Percentiles rank a stretch among this genome's conserved stretches.
These are phyloP conservation scores for Numenius arquata DNA, from an alignment of 2,113 vertebrate genomes.

Conservation along the genomic window DNA sequence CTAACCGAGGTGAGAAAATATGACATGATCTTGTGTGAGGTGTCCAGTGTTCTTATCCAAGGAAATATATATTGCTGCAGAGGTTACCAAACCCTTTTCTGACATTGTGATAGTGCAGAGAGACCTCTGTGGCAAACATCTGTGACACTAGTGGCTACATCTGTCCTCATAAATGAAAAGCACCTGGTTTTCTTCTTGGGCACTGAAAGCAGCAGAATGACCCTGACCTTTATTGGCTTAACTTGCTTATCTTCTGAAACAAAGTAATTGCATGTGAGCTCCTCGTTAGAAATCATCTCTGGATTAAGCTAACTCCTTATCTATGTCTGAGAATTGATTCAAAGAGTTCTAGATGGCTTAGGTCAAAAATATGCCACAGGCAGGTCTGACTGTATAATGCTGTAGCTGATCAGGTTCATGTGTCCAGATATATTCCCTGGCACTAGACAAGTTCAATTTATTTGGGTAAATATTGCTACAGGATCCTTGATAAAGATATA, in stretches of 20 bases:
- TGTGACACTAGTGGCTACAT: neutral
- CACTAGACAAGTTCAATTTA: neutral
- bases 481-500: neutral
- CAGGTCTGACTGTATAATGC: neutral
- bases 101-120: neutral
- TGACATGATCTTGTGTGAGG: neutral
- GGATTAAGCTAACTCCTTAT: constrained; percentile 10
- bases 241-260: constrained; percentile 31
- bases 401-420: neutral
- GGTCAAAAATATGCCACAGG: neutral
- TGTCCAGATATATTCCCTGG: neutral
- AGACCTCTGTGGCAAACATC: neutral
- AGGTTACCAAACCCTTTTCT: neutral
- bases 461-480: neutral
- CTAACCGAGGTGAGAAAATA: neutral
- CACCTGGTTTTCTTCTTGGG: neutral
- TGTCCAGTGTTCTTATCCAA: neutral
- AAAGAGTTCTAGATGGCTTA: neutral
- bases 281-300: constrained; percentile 23
- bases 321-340: constrained; percentile 14
- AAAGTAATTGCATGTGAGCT: constrained; percentile 10
- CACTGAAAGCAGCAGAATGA: neutral
- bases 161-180: neutral
- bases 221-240: neutral
- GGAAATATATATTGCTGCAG: neutral